Percentiles rank a stretch among this genome's conserved stretches.
Conservation (phyloP, 1,140 invertebrate genomes). For the Heliconius melpomene region DNA sequence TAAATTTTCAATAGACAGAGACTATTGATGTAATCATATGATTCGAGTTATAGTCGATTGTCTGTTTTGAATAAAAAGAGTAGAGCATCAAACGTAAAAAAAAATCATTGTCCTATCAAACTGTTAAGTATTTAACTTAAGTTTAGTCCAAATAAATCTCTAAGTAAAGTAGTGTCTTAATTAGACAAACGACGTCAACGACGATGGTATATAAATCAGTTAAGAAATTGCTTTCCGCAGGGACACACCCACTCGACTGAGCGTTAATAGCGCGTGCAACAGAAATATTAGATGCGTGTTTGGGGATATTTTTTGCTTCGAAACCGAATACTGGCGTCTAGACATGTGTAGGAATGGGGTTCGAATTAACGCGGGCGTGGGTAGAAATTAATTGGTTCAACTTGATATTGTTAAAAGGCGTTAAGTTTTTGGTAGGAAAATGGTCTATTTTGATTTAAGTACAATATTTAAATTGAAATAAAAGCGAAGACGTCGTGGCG, state of each 20-base stretch:
- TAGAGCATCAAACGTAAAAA: background rate
- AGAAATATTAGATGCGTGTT: conserved; percentile 68
- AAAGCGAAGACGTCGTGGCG: too few relatives aligned
- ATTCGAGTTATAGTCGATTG: too few relatives aligned
- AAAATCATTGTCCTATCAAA: background rate
- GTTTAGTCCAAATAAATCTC: conserved; percentile 57
- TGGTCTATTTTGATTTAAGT: too few relatives aligned
- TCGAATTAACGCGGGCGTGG: conserved; percentile 34
- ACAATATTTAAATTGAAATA: too few relatives aligned
- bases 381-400: conserved; percentile 44
- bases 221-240: conserved; percentile 74
- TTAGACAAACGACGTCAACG: conserved; percentile 71
- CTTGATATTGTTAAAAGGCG: conserved; percentile 21
- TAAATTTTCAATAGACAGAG: too few relatives aligned
- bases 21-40: too few relatives aligned
- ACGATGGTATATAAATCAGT: conserved; percentile 70
- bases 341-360: conserved; percentile 50
- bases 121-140: background rate
- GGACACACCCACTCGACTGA: conserved; percentile 69
- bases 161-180: conserved; percentile 66
- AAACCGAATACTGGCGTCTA: conserved; percentile 57
- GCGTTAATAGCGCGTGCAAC: conserved; percentile 77
- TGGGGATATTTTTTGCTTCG: conserved; percentile 64
- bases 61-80: too few relatives aligned
- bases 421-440: background rate